Conservation (phyloP, 2,113 vertebrate genomes). For the Neogale vison region DNA sequence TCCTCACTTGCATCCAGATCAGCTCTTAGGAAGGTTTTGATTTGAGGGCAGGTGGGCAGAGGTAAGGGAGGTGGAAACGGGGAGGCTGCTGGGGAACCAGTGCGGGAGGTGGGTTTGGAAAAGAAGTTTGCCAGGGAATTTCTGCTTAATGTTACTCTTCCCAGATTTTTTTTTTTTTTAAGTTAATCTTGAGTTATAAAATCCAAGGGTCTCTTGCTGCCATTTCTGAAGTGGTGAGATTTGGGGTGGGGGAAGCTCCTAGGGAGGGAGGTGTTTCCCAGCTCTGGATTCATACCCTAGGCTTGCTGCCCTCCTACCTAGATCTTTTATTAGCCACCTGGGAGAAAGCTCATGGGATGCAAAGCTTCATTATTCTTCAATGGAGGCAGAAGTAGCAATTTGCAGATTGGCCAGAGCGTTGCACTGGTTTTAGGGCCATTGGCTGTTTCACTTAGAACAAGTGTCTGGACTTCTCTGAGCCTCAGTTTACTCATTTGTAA, state of each 20-base stretch:
- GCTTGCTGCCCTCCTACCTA: background rate
- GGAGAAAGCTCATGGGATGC: background rate
- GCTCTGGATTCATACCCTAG: background rate
- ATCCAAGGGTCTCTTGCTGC: background rate
- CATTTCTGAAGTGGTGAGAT: background rate
- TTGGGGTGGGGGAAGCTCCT: background rate
- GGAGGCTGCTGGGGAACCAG: background rate
- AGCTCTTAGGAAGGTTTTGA: background rate
- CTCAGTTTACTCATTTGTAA: background rate
- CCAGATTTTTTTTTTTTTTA: too few relatives aligned
- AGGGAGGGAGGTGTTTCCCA: background rate
- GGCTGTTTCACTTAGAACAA: background rate
- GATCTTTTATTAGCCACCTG: background rate
- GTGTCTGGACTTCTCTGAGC: background rate
- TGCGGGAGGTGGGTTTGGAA: background rate
- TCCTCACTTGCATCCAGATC: background rate
- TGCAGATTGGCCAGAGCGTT: background rate
- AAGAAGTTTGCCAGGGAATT: background rate
- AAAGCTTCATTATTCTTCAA: background rate
- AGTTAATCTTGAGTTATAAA: background rate
- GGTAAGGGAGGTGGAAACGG: rapidly evolving
- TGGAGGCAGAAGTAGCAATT: background rate
- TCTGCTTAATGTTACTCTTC: background rate
- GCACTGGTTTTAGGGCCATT: background rate
- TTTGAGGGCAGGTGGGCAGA: background rate